These are phyloP conservation scores for Xestia ashworthii DNA, from an alignment of 2,888 invertebrate genomes.

Conservation along the genomic window DNA sequence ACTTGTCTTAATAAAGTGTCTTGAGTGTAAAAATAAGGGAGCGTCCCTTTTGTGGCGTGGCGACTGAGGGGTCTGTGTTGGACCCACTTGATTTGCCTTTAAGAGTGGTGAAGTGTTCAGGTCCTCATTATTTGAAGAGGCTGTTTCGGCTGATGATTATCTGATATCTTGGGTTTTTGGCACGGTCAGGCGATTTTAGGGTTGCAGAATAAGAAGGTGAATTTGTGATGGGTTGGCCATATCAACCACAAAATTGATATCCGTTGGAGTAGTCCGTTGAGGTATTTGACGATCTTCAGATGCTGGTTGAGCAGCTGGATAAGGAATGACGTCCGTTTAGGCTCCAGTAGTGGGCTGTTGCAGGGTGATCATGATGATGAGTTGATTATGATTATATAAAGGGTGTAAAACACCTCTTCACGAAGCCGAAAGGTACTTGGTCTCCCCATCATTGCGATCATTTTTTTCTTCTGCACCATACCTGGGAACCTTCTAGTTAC, in stretches of 20 bases:
- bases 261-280: neutral
- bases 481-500: too few relatives aligned
- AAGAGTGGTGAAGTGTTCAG: conserved; percentile 23
- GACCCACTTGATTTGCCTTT: conserved; percentile 35
- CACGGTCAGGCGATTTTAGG: conserved; percentile 4
- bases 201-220: neutral
- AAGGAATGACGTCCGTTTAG: neutral
- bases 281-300: neutral
- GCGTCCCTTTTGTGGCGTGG: conserved; percentile 29
- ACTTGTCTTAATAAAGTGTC: conserved; percentile 52
- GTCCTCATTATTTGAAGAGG: conserved; percentile 41
- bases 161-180: neutral
- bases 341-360: neutral
- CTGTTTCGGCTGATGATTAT: conserved; percentile 2
- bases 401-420: too few relatives aligned
- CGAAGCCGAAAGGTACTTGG: too few relatives aligned
- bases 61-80: conserved; percentile 29
- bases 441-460: too few relatives aligned
- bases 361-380: neutral
- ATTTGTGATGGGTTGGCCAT: neutral
- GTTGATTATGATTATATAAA: neutral
- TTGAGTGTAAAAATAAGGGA: conserved; percentile 47
- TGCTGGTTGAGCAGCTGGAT: neutral
- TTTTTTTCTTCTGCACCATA: too few relatives aligned
- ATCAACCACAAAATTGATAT: neutral